Evolutionary conservation across 2,888 invertebrate genomes (phyloP).

Genomic region (Ctenicera cuprea): DNA sequence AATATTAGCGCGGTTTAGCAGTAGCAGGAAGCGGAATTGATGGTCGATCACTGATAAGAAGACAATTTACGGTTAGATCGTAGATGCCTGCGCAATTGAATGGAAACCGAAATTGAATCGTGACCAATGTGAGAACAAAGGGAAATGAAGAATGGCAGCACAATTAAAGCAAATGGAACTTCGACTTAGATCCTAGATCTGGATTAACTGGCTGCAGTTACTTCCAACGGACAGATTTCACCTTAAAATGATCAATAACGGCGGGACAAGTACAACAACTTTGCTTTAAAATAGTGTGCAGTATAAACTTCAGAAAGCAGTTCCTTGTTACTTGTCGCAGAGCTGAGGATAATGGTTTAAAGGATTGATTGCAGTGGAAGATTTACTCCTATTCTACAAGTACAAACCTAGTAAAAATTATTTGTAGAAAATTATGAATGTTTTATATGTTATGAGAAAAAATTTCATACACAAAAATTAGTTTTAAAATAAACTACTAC

Average conservation of each 20-base stretch:
- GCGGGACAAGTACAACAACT: not conserved
- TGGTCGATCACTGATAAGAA: conserved; percentile 29
- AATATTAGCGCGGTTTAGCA: conserved; percentile 33
- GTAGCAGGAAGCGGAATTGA: conserved; percentile 36
- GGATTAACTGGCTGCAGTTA: conserved; percentile 31
- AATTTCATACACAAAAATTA: too few relatives aligned
- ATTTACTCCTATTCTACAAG: too few relatives aligned
- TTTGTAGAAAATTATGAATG: too few relatives aligned
- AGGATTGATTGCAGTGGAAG: too few relatives aligned
- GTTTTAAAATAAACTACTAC: too few relatives aligned
- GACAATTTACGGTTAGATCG: conserved; percentile 41
- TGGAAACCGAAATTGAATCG: conserved; percentile 45
- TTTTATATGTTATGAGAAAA: too few relatives aligned
- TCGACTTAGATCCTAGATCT: conserved; percentile 16
- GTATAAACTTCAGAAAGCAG: conserved; percentile 3
- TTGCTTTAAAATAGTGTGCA: conserved; percentile 7
- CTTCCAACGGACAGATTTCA: not conserved
- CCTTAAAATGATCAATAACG: not conserved
- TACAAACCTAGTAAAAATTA: too few relatives aligned
- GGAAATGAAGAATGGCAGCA: conserved; percentile 39
- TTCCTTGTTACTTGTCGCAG: too few relatives aligned
- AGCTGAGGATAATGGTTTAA: too few relatives aligned
- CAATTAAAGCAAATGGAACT: conserved; percentile 40
- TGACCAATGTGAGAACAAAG: conserved; percentile 41
- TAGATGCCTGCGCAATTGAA: conserved; percentile 36